Evolutionary conservation across 2,113 vertebrate species (phyloP).

Genomic region (Podilymbus podiceps): DNA sequence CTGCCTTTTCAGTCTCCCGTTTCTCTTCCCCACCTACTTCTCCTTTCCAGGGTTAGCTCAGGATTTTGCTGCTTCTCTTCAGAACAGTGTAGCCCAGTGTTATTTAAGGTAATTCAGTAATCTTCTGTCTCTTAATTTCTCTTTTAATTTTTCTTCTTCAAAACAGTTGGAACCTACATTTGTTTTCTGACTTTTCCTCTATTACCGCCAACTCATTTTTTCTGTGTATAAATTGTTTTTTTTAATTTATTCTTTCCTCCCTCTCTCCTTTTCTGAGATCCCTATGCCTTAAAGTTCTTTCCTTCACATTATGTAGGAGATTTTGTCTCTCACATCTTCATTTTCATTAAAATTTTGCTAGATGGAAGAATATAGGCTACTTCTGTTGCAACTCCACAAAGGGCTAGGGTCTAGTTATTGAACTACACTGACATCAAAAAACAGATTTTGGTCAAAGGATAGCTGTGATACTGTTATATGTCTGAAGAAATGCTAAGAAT

Average conservation of each 20-base stretch:
- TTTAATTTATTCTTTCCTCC: background rate
- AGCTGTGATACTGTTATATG: background rate
- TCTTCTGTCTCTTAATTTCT: background rate
- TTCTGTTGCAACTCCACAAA: background rate
- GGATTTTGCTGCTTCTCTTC: background rate
- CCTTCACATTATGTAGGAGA: background rate
- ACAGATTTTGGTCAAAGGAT: background rate
- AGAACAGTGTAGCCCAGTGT: background rate
- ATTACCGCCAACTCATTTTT: background rate
- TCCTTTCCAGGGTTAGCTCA: background rate
- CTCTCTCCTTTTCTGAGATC: background rate
- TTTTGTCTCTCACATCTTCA: background rate
- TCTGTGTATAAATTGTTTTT: background rate
- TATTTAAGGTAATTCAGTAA: background rate
- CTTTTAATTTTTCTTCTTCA: background rate
- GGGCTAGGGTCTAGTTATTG: background rate
- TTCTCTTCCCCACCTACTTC: background rate
- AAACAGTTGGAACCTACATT: background rate
- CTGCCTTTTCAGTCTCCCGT: background rate
- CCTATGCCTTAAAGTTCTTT: background rate
- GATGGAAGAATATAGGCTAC: background rate
- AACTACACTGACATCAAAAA: background rate
- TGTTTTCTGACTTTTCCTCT: background rate
- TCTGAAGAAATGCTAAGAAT: background rate
- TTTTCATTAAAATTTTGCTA: constrained; percentile 4